Evolutionary conservation across 1,140 invertebrate genomes (phyloP).

Genomic region (Hycleus cichorii): DNA sequence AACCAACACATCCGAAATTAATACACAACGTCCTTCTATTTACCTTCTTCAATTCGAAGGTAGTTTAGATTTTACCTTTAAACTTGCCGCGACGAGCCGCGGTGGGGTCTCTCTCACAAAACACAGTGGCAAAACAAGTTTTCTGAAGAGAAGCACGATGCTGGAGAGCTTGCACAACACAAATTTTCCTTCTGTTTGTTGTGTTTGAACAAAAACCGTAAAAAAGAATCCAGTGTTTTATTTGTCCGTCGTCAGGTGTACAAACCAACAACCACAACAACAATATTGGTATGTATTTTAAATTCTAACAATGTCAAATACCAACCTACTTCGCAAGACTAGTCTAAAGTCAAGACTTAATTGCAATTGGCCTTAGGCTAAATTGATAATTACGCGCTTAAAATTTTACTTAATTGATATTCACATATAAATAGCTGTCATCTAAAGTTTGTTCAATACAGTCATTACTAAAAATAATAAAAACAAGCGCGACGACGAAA

Average conservation of each 20-base stretch:
- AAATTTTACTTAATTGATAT: neutral
- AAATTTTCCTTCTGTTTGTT: constrained; percentile 13
- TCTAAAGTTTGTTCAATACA: too few relatives aligned
- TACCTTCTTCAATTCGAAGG: too few relatives aligned
- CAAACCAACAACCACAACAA: neutral
- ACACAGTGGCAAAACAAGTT: constrained; percentile 26
- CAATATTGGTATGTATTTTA: neutral
- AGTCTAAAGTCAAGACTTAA: constrained; percentile 1
- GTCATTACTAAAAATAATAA: too few relatives aligned
- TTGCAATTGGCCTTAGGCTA: constrained; percentile 11
- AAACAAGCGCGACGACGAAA: too few relatives aligned
- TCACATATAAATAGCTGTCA: too few relatives aligned
- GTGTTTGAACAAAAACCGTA: neutral
- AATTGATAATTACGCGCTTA: constrained; percentile 11
- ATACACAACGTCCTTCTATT: too few relatives aligned
- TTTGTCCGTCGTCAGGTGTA: too few relatives aligned
- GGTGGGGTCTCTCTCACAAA: constrained; percentile 11
- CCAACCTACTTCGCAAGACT: neutral
- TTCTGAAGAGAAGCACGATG: constrained; percentile 19
- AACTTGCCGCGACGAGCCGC: constrained; percentile 19
- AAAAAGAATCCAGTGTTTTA: too few relatives aligned
- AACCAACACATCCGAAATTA: too few relatives aligned
- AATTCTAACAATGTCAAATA: neutral
- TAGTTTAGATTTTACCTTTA: constrained; percentile 6
- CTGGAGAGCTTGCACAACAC: constrained; percentile 10